These are phyloP conservation scores for Corynorhinus townsendii DNA, from an alignment of 2,113 vertebrate species.

Conservation along the genomic window DNA sequence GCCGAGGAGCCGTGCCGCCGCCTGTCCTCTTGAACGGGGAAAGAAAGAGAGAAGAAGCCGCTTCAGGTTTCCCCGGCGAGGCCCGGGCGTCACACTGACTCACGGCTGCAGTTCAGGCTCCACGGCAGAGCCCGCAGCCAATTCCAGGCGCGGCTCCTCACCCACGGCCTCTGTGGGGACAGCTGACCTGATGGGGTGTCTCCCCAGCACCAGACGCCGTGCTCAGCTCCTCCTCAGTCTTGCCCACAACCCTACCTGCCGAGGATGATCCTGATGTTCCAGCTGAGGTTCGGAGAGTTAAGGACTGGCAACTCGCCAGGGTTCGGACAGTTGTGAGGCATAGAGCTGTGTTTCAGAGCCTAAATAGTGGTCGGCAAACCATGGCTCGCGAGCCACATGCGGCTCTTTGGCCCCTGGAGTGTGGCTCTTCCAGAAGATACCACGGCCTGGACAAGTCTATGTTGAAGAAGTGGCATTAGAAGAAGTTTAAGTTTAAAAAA, in stretches of 20 bases:
- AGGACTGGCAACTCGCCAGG: not conserved
- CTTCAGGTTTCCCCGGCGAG: not conserved
- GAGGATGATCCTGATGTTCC: not conserved
- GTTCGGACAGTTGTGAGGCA: not conserved
- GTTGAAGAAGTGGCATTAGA: too few species aligned
- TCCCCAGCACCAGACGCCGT: not conserved
- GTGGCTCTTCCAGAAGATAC: too few species aligned
- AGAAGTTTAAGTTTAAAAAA: too few species aligned
- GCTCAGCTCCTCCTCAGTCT: not conserved
- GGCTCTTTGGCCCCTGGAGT: too few species aligned
- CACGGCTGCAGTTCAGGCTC: not conserved
- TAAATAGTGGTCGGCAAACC: too few species aligned
- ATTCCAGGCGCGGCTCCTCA: not conserved
- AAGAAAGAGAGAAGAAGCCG: not conserved
- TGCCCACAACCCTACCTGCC: not conserved
- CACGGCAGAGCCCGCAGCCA: too few species aligned
- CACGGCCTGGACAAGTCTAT: too few species aligned
- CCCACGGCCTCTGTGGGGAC: not conserved
- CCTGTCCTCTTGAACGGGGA: conserved; percentile 1
- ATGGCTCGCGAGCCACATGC: too few species aligned
- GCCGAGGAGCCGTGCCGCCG: not conserved
- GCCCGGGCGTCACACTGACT: not conserved
- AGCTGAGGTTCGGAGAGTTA: not conserved
- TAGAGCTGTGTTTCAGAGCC: not conserved
- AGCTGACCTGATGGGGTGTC: not conserved